Evolutionary conservation across 2,113 vertebrate species (phyloP), one percentile per base, ranked within the genome.

Genomic region (Phodopus roborovskii): DNA sequence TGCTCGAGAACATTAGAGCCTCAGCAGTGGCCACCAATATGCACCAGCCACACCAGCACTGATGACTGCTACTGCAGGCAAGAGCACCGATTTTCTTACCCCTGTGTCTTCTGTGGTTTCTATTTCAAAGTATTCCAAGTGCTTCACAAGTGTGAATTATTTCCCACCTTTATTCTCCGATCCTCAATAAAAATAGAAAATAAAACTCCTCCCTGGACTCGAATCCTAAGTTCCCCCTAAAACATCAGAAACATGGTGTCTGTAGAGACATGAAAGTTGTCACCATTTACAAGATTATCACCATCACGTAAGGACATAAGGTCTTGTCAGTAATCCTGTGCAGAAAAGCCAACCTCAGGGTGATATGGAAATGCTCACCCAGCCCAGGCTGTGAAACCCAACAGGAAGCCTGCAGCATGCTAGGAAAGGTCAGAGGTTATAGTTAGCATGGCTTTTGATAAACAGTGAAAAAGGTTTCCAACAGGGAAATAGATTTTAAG

Each of bases 1-100:
- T 92, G 78, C 85, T 94, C 90, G 53, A 66, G 58, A 78, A 85
- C 50, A 53, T 66, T 90, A 94, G 30, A 53, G 91, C 71, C 58
- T 90, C 83, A 92, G 88, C 84, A 95, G 78, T 71, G 71, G 33
- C 48, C 56, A 30, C 24, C 70, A 48, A 68, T 3, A 0, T 6
- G 2, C 66, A 20, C 64, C 75, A 90, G 39, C 88, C 33, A 87
- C 19, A 10, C 22, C 28, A 82, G 78, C n/a, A 2, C 50, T 20
- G 12, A 71, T 68, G 64, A 39, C 62, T 62, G 36, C 78, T n/a
- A 79, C 39, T 56, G 17, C 60, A 85, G 58, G 24, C 12, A 62
- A 93, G 20, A n/a, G 64, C 64, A 90, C 50, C 4, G 4, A 0
- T 9, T 11, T n/a, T 86, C 45, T 68, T 73, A 73, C 45, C 90